Percentiles rank a stretch among this genome's conserved stretches.
Conservation (phyloP, 2,113 vertebrate species). For the Amblyornis subalaris region DNA sequence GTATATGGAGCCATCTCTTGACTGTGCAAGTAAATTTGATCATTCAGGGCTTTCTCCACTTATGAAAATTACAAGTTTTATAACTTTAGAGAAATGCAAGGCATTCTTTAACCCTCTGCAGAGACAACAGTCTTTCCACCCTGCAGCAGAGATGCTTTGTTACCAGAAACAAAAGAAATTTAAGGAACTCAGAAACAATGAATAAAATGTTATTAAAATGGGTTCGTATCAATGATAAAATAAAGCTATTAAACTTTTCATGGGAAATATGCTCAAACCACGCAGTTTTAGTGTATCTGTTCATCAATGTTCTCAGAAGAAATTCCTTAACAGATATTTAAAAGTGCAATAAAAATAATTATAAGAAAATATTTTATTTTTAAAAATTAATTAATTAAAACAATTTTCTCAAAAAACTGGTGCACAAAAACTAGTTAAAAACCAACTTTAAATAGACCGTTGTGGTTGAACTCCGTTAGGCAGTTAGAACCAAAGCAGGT, state of each 20-base stretch:
- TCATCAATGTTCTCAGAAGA: neutral
- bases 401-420: neutral
- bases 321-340: neutral
- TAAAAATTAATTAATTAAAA: neutral
- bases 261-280: neutral
- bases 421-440: neutral
- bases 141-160: neutral
- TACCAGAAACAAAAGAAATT: neutral
- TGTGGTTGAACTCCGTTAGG: fast-evolving
- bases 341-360: neutral
- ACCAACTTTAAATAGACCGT: fast-evolving
- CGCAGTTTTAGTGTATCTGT: neutral
- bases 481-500: neutral
- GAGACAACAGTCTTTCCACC: neutral
- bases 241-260: neutral
- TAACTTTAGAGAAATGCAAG: neutral
- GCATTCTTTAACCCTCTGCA: neutral
- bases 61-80: neutral
- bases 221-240: neutral
- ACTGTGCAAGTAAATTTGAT: neutral
- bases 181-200: neutral
- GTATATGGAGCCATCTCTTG: neutral
- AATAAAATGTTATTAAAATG: neutral
- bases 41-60: neutral
- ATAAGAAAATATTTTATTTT: neutral